Conservation (phyloP, 2,797 vertebrate species). For the Melanitta fusca region DNA sequence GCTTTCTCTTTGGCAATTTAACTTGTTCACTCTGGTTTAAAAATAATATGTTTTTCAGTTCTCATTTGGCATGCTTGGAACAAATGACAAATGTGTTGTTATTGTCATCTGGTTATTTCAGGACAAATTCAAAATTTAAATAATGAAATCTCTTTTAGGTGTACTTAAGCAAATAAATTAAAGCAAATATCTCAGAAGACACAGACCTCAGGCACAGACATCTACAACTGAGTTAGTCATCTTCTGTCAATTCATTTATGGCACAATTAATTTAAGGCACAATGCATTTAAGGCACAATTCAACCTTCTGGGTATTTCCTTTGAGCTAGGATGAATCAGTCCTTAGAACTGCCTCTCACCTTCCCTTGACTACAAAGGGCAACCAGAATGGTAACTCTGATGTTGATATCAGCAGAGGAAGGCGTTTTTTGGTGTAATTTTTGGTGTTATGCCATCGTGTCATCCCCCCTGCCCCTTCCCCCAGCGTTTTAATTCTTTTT, state of each 20-base stretch:
- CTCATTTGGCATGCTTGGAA: not conserved
- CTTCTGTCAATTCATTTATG: not conserved
- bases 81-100: not conserved
- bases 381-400: not conserved
- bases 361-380: not conserved
- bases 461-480: too few relatives aligned
- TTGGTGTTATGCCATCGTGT: not conserved
- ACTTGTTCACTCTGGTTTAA: not conserved
- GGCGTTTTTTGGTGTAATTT: not conserved
- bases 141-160: not conserved
- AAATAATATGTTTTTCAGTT: not conserved
- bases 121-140: conserved; percentile 30
- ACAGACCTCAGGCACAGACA: not conserved
- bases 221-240: not conserved
- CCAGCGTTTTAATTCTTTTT: not conserved
- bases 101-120: not conserved
- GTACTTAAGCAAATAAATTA: not conserved
- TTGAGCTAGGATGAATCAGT: not conserved
- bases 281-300: not conserved
- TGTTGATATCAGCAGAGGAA: not conserved
- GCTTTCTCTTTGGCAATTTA: not conserved
- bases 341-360: not conserved
- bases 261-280: not conserved
- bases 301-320: not conserved
- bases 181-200: not conserved